Base-by-base conservation (phyloP, 2,888 invertebrate species). In the Dioctria linearis region DNA sequence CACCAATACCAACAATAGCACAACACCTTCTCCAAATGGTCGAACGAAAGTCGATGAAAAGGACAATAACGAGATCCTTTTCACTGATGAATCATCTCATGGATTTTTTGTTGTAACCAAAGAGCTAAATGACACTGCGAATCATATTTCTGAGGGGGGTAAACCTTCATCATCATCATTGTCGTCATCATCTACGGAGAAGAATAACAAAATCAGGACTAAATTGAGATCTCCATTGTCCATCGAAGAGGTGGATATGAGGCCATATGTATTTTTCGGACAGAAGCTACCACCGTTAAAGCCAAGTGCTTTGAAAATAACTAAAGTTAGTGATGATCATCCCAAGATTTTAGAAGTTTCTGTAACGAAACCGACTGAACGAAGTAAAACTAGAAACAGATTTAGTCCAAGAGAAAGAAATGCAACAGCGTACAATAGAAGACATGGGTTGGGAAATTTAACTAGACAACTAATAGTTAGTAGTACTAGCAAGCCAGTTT, bases 241-340 rank as follows among this genome's bases (percentile, higher is more conserved):
- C 40, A 80, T 84, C 5, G 85, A 86, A n/a, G 88, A 87, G 61
- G 85, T 87, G 63, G 93, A 93, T 84, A 91, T 93, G 90, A 91
- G 92, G 71, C 93, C 94, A 9, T 94, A 94, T 87, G 89, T 93
- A 80, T 93, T 91, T 85, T 94, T 94, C 85, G 94, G 94, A 0
- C 92, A 93, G 85, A 94, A 94, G 86, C 85, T 91, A 59, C 89
- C 90, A 1, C 89, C 90, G 0, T 86, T 90, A 1, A 86, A 86
- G 66, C 89, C 88, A 0, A 86, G 85, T 2, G 84, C 86, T 0
- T 82, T 88, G 46, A 86, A 86, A 42, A 88, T 88, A 87, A 91
- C 90, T 59, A 88, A 90, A 13, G 85, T 86, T 11, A 90, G 90
- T 78, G 91, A 92, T 85, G 91, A 92, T 11, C 87, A 87, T 83